Percentiles rank a stretch among this genome's conserved stretches.
Conservation (phyloP, 2,888 invertebrate genomes). For the Caenorhabditis sp. region DNA sequence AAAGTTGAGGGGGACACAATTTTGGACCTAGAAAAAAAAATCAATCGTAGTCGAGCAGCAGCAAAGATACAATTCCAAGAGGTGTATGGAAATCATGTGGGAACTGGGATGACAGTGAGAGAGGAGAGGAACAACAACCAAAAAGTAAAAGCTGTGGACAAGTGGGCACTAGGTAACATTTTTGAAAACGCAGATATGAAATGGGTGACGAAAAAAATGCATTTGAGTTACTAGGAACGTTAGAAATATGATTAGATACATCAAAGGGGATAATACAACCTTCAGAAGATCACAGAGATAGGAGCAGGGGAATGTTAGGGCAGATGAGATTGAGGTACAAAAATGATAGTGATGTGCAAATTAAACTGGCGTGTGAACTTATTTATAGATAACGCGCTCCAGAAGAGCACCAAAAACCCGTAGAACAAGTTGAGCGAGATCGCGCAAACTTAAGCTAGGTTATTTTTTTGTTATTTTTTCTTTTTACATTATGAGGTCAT, state of each 20-base stretch:
- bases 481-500: constrained; percentile 29
- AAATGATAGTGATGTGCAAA: constrained; percentile 29
- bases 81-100: not conserved
- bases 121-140: constrained; percentile 4
- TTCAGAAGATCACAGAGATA: constrained; percentile 34
- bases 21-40: constrained; percentile 53
- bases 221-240: constrained; percentile 6
- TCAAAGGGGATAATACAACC: constrained; percentile 29
- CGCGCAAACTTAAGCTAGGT: constrained; percentile 18
- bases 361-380: not conserved
- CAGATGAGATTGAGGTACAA: constrained; percentile 23
- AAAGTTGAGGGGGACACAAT: not conserved
- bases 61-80: not conserved
- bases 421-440: constrained; percentile 55
- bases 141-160: constrained; percentile 24
- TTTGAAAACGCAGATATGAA: constrained; percentile 18
- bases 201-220: constrained; percentile 16
- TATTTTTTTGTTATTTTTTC: not conserved
- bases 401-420: constrained; percentile 20
- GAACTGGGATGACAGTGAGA: constrained; percentile 10
- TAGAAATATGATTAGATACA: constrained; percentile 36
- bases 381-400: constrained; percentile 1
- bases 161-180: constrained; percentile 38
- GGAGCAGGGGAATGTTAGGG: constrained; percentile 33
- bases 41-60: constrained; percentile 5